Evolutionary conservation across 2,888 invertebrate genomes (phyloP).

Genomic region (Nebria brevicollis): DNA sequence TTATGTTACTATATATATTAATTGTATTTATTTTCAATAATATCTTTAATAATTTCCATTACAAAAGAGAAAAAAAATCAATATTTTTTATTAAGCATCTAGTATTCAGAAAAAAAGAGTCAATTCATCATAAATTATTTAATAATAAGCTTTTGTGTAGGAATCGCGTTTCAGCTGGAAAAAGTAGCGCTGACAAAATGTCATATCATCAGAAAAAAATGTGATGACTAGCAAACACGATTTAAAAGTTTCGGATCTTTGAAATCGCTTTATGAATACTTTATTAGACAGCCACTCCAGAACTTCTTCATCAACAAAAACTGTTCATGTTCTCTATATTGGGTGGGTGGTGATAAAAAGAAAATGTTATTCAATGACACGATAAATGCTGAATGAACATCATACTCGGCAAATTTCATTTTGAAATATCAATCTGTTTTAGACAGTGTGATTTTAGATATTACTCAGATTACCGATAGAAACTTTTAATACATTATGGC

Average conservation of each 20-base stretch:
- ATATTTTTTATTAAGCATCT: too few species aligned
- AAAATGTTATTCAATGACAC: background rate
- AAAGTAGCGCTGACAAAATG: conserved; percentile 6
- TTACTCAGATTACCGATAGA: background rate
- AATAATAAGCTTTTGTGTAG: background rate
- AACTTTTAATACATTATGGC: background rate
- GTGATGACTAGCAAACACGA: conserved; percentile 10
- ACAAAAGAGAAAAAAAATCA: too few species aligned
- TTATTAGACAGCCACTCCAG: conserved; percentile 8
- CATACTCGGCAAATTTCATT: background rate
- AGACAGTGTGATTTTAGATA: background rate
- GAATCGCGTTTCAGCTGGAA: background rate
- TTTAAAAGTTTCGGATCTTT: conserved; percentile 18
- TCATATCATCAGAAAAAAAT: conserved; percentile 6
- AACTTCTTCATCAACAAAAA: conserved; percentile 15
- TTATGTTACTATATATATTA: too few species aligned
- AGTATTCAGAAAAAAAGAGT: too few species aligned
- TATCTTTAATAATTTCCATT: too few species aligned
- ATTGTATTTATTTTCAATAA: too few species aligned
- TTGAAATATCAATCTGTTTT: background rate
- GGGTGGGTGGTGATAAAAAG: background rate
- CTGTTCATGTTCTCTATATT: background rate
- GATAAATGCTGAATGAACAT: background rate
- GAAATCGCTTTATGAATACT: conserved; percentile 10
- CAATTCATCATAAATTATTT: background rate